A percentile compares a stretch with the other conserved stretches of the same genome.
Evolutionary conservation across 2,888 invertebrate genomes (phyloP).

Genomic region (Harpalus rubripes): DNA sequence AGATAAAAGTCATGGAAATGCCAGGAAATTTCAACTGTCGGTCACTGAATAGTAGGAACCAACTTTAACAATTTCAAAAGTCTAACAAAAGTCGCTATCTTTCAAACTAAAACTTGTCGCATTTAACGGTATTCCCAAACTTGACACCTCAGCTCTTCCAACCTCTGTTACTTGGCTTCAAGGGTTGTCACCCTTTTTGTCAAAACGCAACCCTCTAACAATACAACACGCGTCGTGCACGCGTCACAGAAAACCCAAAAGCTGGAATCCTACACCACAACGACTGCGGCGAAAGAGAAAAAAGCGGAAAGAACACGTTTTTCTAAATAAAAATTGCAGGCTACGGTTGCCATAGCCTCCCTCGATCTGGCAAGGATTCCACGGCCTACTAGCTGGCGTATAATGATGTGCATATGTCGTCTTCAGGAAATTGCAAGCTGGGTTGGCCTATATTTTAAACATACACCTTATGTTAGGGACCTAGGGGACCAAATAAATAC

Average conservation of each 20-base stretch:
- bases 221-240: not conserved
- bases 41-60: too few relatives aligned
- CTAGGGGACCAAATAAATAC: too few relatives aligned
- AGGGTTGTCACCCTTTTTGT: not conserved
- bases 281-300: not conserved
- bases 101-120: not conserved
- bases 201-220: not conserved
- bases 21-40: too few relatives aligned
- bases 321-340: not conserved
- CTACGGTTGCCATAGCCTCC: not conserved
- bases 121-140: not conserved
- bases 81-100: too few relatives aligned
- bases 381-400: constrained; percentile 66
- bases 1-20: too few relatives aligned
- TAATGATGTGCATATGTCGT: constrained; percentile 74
- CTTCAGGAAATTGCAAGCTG: constrained; percentile 73
- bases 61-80: too few relatives aligned
- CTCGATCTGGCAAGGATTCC: not conserved
- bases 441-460: constrained; percentile 72
- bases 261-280: not conserved
- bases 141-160: not conserved
- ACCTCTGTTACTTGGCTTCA: not conserved
- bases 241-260: constrained; percentile 2
- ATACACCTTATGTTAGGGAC: constrained; percentile 60
- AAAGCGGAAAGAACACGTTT: not conserved